Percentiles rank a stretch among this genome's conserved stretches.
Evolutionary conservation across 2,113 vertebrate species (phyloP).

Genomic region (Takifugu flavidus): DNA sequence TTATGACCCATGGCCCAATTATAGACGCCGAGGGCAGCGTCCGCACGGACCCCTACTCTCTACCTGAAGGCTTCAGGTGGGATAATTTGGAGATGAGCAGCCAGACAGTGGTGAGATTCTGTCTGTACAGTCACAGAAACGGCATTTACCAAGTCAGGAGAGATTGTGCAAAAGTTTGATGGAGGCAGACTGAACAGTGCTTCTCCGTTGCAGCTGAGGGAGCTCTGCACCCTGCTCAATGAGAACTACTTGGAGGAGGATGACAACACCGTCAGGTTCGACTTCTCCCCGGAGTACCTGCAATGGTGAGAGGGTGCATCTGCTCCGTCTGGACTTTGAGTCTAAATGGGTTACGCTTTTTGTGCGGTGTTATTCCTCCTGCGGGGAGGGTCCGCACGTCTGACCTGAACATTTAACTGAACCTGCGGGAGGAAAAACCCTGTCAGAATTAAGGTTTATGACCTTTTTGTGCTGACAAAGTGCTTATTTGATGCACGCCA

Average conservation of each 20-base stretch:
- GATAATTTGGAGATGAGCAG: slow-evolving; percentile 86
- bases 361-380: slow-evolving; percentile 1
- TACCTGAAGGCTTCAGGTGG: slow-evolving; percentile 92
- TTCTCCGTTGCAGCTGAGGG: slow-evolving; percentile 77
- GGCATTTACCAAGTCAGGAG: not conserved
- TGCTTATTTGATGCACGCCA: too few species aligned
- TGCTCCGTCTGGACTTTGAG: not conserved
- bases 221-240: slow-evolving; percentile 88
- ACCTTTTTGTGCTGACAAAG: too few species aligned
- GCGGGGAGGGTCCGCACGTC: too few species aligned
- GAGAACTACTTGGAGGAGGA: slow-evolving; percentile 94
- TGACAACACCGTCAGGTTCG: slow-evolving; percentile 90
- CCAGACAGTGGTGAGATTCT: slow-evolving; percentile 79
- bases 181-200: not conserved
- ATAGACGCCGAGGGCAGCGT: slow-evolving; percentile 78
- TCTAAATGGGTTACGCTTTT: not conserved
- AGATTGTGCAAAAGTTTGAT: not conserved
- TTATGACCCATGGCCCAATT: slow-evolving; percentile 82
- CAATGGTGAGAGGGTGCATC: slow-evolving; percentile 78
- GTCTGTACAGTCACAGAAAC: not conserved
- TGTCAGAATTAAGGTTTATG: too few species aligned
- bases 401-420: too few species aligned
- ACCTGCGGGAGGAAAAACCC: too few species aligned
- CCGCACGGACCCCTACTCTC: slow-evolving; percentile 85
- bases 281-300: slow-evolving; percentile 89